Conservation (phyloP, 2,888 invertebrate species). For the Phaedon cochleariae region DNA sequence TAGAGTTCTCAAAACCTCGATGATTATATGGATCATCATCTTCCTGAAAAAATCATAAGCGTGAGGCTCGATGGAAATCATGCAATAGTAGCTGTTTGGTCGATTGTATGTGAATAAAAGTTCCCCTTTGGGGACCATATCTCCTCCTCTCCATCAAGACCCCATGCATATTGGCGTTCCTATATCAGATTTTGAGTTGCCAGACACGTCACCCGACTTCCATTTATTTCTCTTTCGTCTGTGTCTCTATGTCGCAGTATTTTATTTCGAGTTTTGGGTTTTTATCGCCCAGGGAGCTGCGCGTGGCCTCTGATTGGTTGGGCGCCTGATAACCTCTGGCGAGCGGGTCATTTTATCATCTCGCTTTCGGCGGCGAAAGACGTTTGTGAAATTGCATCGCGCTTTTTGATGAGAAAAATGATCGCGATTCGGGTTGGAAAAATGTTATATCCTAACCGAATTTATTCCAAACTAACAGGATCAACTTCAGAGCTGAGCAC, state of each 20-base stretch:
- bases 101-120: too few species aligned
- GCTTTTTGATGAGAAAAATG: background rate
- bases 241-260: constrained; percentile 4
- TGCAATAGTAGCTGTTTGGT: too few species aligned
- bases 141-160: background rate
- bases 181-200: background rate
- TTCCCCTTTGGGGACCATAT: background rate
- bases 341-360: constrained; percentile 39
- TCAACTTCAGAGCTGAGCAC: too few species aligned
- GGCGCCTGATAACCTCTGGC: constrained; percentile 36
- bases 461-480: background rate
- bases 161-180: background rate
- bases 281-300: constrained; percentile 12
- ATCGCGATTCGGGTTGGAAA: background rate
- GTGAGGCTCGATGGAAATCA: too few species aligned
- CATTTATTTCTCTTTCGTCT: constrained; percentile 22
- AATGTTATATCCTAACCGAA: background rate
- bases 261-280: constrained; percentile 20
- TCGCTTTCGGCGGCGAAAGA: constrained; percentile 6
- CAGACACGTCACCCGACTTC: constrained; percentile 13
- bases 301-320: constrained; percentile 32
- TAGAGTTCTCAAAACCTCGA: too few species aligned
- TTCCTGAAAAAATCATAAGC: too few species aligned
- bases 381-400: constrained; percentile 6
- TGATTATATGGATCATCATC: too few species aligned